A percentile compares a stretch with the other conserved stretches of the same genome.
Conservation (phyloP, 2,797 vertebrate genomes). For the Monodelphis domestica region DNA sequence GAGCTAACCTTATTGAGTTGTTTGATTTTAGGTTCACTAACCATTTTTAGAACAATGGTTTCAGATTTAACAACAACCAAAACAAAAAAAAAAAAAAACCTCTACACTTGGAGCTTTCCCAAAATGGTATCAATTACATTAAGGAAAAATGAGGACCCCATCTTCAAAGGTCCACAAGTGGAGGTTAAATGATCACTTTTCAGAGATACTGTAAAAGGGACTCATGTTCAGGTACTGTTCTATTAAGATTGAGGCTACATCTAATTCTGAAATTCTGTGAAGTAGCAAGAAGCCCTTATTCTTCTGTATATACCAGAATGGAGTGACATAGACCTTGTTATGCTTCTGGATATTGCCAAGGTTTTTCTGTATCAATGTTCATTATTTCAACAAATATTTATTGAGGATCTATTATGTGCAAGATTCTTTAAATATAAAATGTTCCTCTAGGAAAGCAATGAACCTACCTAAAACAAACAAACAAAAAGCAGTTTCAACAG, state of each 20-base stretch:
- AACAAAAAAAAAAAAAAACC: neutral
- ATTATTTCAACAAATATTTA: neutral
- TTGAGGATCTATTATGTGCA: neutral
- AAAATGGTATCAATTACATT: neutral
- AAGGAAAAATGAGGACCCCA: neutral
- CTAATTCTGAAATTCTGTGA: neutral
- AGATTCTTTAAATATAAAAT: neutral
- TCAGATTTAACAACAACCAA: slow-evolving; percentile 40
- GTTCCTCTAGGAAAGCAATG: neutral
- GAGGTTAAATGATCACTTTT: neutral
- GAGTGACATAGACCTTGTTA: neutral
- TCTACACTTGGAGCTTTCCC: neutral
- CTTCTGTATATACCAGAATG: neutral
- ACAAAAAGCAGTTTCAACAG: neutral
- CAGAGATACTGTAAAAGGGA: neutral
- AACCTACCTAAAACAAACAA: neutral
- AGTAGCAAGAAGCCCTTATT: slow-evolving; percentile 48
- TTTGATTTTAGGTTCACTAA: slow-evolving; percentile 51
- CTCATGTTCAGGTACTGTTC: neutral
- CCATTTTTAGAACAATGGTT: slow-evolving; percentile 66
- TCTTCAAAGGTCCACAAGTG: neutral
- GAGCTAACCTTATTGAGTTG: slow-evolving; percentile 40
- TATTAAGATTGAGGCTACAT: neutral
- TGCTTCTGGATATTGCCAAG: neutral
- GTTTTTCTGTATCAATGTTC: neutral